phyloP scores from a whole-genome alignment of 2,797 vertebrate species.

The Urocyon cinereoargenteus region DNA sequence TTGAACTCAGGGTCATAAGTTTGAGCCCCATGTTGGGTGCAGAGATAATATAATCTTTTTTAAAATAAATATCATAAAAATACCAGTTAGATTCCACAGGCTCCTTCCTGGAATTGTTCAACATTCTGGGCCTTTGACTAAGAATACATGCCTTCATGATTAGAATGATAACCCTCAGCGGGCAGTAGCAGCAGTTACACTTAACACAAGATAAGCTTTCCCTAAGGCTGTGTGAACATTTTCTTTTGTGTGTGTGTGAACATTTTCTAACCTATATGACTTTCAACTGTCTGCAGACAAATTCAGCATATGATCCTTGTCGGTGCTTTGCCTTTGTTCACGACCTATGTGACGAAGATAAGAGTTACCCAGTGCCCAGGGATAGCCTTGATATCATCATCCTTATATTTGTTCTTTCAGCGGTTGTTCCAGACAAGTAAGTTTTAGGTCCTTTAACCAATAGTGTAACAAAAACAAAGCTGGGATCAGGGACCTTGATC shows the following conservation, averaged over 20 bases:
- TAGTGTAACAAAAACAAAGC: neutral
- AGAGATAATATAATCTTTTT: neutral
- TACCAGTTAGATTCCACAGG: neutral
- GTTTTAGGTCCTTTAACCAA: slow-evolving; percentile 62
- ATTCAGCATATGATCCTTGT: slow-evolving; percentile 92
- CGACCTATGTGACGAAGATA: slow-evolving; percentile 92
- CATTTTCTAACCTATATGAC: neutral
- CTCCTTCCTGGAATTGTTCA: neutral
- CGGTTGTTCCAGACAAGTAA: slow-evolving; percentile 96
- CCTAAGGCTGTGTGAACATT: neutral
- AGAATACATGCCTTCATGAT: neutral
- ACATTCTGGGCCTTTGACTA: neutral
- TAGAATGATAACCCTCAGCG: neutral
- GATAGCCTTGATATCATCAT: slow-evolving; percentile 94
- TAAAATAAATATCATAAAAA: neutral
- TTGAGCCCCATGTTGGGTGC: too few species aligned
- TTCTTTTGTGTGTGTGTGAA: neutral
- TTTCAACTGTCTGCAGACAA: slow-evolving; percentile 87
- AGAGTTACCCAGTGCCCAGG: slow-evolving; percentile 92
- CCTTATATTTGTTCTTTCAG: slow-evolving; percentile 98
- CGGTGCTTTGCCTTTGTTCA: slow-evolving; percentile 97
- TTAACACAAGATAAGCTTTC: neutral
- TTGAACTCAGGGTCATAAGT: neutral
- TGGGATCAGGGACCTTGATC: neutral
- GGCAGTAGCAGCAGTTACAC: neutral